Base-by-base conservation (phyloP, 92 coral and sea anemone species). In the Anthopleura xanthogrammica region DNA sequence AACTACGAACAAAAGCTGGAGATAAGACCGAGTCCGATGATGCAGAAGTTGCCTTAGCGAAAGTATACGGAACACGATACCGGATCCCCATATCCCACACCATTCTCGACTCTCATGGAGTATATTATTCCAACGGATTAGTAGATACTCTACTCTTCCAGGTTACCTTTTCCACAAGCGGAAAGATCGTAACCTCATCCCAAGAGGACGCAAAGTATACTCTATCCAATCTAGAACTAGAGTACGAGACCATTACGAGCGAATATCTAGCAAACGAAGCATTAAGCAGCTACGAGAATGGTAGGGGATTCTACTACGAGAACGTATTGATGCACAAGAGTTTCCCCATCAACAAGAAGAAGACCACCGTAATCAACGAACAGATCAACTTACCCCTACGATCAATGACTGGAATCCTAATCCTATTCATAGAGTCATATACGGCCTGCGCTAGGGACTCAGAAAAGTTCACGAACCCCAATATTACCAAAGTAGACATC, bases 31-130 rank as follows among this genome's bases (percentile, higher is more conserved):
- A 0, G 20, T 1, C 0, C 7, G 76, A 82, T 68, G 72, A 79
- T 0, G 41, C 64, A 17, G 86, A 86, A 52, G 89, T 80, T 13
- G 85, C 85, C 29, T 74, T 85, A 7, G 60, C 75, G 0, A 62
- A 9, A 1, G 36, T 85, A 0, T 50, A 79, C 36, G 36, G 36
- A 29, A 29, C 0, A 1, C 36, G 36, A 0, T 29, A 29, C 36
- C 0, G 36, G 1, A 29, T 29, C 36, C 36, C 36, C 36, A 29
- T 29, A 29, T 29, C 36, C 36, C 36, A 29, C 36, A 29, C 0
- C 36, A 29, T 29, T 29, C 36, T 29, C 1, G 1, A 29, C 36
- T 29, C 36, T 29, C 36, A 29, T 29, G 36, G 36, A 29, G 36
- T 29, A 29, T 29, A 29, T 29, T 29, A 29, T 29, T 29, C 36